phyloP scores from a whole-genome alignment of 2,113 vertebrate genomes.

The Nothocercus julius region DNA sequence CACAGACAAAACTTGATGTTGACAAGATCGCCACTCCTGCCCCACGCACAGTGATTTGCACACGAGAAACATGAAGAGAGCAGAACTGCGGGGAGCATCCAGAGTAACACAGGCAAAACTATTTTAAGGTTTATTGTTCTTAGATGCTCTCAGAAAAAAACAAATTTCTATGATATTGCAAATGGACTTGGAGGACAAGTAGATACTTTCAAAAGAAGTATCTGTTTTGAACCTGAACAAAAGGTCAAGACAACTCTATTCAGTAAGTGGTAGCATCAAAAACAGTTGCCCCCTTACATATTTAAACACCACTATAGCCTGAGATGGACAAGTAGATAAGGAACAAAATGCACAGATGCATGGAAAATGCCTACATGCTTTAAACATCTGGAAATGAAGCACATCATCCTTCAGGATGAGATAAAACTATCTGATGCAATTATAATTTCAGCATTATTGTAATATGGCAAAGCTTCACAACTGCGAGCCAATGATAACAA shows the following conservation, averaged over 20 bases:
- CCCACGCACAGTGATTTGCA: neutral
- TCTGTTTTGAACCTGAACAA: neutral
- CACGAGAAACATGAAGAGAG: neutral
- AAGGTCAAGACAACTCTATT: neutral
- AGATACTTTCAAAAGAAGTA: neutral
- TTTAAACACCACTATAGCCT: neutral
- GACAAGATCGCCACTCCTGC: neutral
- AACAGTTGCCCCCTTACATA: neutral
- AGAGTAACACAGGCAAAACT: neutral
- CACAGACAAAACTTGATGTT: neutral
- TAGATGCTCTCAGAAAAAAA: neutral
- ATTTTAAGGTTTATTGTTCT: neutral
- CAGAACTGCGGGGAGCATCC: neutral
- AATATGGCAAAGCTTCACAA: neutral
- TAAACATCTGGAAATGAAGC: neutral
- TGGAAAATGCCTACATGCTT: neutral
- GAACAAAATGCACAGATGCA: neutral
- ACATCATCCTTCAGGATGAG: neutral
- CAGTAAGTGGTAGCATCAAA: neutral
- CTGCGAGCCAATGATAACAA: neutral
- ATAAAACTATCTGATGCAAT: slow-evolving; percentile 14
- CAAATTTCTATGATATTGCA: neutral
- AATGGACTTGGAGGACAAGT: neutral
- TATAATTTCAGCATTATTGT: slow-evolving; percentile 31
- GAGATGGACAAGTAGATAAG: neutral